Conservation (phyloP, 2,888 invertebrate genomes). For the Glyphotaelius pellucidus region DNA sequence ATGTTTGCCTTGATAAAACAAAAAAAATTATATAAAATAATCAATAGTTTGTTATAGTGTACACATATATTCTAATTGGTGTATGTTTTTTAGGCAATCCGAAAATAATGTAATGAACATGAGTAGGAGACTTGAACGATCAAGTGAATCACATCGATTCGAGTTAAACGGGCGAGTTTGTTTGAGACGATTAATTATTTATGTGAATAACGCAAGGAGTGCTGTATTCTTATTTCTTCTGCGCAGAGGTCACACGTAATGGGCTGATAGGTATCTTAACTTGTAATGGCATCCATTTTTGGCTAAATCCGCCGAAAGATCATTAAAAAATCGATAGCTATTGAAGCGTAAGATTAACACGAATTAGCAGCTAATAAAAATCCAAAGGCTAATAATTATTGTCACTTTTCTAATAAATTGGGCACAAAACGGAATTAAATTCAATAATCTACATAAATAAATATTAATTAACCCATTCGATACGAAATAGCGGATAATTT, state of each 20-base stretch:
- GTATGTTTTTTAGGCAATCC: too few relatives aligned
- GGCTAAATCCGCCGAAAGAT: not conserved
- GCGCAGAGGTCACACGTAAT: not conserved
- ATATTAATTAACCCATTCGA: constrained; percentile 30
- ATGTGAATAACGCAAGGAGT: too few relatives aligned
- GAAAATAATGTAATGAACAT: too few relatives aligned
- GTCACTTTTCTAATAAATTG: constrained; percentile 43
- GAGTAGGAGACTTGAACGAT: too few relatives aligned
- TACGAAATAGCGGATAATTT: constrained; percentile 32
- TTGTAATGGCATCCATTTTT: not conserved
- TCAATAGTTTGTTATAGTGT: too few relatives aligned
- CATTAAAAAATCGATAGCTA: not conserved
- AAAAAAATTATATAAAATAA: too few relatives aligned
- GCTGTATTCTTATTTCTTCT: not conserved
- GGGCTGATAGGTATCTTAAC: not conserved
- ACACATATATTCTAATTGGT: too few relatives aligned
- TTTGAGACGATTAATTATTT: too few relatives aligned
- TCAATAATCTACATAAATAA: constrained; percentile 42
- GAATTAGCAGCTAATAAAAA: constrained; percentile 20
- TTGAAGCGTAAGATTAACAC: not conserved
- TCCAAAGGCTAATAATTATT: constrained; percentile 14
- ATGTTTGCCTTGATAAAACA: too few relatives aligned
- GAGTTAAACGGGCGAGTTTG: too few relatives aligned
- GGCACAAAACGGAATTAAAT: constrained; percentile 32
- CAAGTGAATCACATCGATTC: too few relatives aligned